phyloP scores from a whole-genome alignment of 35 echinoderm and acorn worm species.

The Acanthaster planci region DNA sequence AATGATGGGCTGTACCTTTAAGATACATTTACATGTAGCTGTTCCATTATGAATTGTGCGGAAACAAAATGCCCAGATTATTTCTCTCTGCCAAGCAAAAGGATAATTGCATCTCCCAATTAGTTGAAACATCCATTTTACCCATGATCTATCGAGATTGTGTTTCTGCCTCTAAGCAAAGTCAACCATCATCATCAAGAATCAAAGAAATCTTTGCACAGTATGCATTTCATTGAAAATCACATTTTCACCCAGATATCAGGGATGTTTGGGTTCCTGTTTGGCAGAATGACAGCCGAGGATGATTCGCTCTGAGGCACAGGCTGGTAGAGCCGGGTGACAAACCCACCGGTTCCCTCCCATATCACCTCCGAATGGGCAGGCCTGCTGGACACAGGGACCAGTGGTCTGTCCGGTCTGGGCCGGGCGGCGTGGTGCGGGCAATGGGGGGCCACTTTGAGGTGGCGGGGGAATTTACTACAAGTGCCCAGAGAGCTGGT shows the following conservation, averaged over 20 bases:
- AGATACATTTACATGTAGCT: no score
- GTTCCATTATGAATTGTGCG: no score
- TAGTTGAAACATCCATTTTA: no score
- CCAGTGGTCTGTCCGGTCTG: not conserved
- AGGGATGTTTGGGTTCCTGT: constrained; percentile 65
- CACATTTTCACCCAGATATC: constrained; percentile 75
- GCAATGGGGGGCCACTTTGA: not conserved
- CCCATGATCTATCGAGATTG: no score
- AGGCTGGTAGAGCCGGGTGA: not conserved
- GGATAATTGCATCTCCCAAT: no score
- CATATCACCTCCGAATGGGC: constrained; percentile 6
- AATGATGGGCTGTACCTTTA: no score
- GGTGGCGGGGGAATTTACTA: not conserved
- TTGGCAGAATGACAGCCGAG: constrained; percentile 58
- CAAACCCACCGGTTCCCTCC: constrained; percentile 30
- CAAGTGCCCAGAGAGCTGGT: not conserved
- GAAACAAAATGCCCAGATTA: no score
- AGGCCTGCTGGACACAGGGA: not conserved
- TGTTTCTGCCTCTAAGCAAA: no score
- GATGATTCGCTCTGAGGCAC: constrained; percentile 9
- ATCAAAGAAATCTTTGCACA: no score
- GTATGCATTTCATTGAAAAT: no score
- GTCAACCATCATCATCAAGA: no score
- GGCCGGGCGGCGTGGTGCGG: constrained; percentile 1
- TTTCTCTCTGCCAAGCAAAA: no score